Percentiles rank a stretch among this genome's conserved stretches.
Evolutionary conservation across 1,140 invertebrate genomes (phyloP).

Genomic region (Brachionus sp.): DNA sequence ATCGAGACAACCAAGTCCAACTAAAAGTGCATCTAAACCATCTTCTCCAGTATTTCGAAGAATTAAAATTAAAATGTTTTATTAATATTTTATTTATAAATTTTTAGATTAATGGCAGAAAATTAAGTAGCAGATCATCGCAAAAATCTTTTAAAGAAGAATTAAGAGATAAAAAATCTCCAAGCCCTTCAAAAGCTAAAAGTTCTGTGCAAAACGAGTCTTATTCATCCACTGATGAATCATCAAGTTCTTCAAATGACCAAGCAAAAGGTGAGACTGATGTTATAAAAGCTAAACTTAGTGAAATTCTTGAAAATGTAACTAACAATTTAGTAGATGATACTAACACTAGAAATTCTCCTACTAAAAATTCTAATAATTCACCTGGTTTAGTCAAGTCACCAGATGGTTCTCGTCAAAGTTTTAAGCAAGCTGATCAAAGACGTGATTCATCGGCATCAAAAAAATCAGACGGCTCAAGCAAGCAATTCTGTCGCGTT

Average conservation of each 20-base stretch:
- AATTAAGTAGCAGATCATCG: background rate
- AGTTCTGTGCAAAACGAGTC: background rate
- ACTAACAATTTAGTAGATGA: conserved; percentile 29
- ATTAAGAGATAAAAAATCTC: background rate
- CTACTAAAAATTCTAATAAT: background rate
- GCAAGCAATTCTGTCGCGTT: background rate
- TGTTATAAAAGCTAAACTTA: background rate
- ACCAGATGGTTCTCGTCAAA: background rate
- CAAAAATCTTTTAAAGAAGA: background rate
- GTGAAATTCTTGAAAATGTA: background rate
- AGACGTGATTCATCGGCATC: background rate
- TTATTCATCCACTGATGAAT: background rate
- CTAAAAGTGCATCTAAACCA: background rate
- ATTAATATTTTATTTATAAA: background rate
- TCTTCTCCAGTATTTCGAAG: background rate
- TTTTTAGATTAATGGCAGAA: background rate
- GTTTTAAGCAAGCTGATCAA: background rate
- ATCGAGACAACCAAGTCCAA: background rate
- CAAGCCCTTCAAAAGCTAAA: background rate
- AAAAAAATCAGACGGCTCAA: background rate
- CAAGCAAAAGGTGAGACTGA: background rate
- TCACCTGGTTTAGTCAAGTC: background rate
- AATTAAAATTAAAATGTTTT: background rate
- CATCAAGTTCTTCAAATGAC: background rate
- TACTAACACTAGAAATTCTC: background rate